phyloP scores from a whole-genome alignment of 2,888 invertebrate species.

The Diabrotica balteata region DNA sequence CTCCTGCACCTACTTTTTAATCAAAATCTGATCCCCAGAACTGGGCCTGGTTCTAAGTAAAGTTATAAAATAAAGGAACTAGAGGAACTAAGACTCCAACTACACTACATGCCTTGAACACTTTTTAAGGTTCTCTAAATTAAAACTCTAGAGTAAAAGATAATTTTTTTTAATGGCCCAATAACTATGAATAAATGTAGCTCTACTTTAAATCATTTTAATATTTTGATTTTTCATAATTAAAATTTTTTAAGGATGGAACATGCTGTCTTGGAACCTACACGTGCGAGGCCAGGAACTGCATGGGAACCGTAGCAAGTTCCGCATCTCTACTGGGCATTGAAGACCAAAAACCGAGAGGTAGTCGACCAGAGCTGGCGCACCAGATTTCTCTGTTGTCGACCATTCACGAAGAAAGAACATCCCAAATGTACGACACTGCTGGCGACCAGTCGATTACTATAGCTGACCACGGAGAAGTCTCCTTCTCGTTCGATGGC shows the following conservation, averaged over 20 bases:
- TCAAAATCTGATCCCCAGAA: too few relatives aligned
- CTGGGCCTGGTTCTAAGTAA: too few relatives aligned
- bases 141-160: too few relatives aligned
- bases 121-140: too few relatives aligned
- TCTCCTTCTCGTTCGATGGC: constrained; percentile 90
- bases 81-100: too few relatives aligned
- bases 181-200: too few relatives aligned
- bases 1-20: too few relatives aligned
- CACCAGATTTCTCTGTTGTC: constrained; percentile 80
- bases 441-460: constrained; percentile 72
- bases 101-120: too few relatives aligned
- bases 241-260: constrained; percentile 66
- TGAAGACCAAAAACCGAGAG: constrained; percentile 72
- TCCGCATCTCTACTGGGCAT: constrained; percentile 88
- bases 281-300: constrained; percentile 89
- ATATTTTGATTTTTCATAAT: too few relatives aligned
- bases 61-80: too few relatives aligned
- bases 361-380: constrained; percentile 67
- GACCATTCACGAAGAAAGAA: constrained; percentile 89
- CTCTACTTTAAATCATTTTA: too few relatives aligned
- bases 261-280: constrained; percentile 90
- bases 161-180: too few relatives aligned
- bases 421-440: constrained; percentile 87
- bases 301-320: constrained; percentile 89
- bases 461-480: constrained; percentile 82